Conservation (phyloP, 2,113 vertebrate species). For the Aphelocoma coerulescens region DNA sequence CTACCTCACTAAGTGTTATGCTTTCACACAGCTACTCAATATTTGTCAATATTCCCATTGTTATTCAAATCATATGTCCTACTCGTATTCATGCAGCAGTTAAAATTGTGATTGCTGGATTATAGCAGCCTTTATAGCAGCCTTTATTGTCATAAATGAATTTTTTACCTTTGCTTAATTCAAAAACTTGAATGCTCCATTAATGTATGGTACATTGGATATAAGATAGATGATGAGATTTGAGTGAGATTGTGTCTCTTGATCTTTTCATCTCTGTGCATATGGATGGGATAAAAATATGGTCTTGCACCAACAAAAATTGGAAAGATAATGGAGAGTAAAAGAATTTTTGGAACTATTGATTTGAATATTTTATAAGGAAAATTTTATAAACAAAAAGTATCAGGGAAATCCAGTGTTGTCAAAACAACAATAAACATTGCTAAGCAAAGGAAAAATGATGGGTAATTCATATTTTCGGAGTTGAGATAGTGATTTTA, state of each 20-base stretch:
- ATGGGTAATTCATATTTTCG: not conserved
- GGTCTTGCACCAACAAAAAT: not conserved
- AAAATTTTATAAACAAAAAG: not conserved
- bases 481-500: not conserved
- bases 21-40: not conserved
- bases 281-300: not conserved
- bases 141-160: not conserved
- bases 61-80: not conserved
- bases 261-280: slow-evolving; percentile 2
- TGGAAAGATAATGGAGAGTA: not conserved
- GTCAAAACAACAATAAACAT: not conserved
- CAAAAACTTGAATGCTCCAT: not conserved
- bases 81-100: not conserved
- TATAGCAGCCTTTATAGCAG: too few species aligned
- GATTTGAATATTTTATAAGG: not conserved
- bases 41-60: slow-evolving; percentile 7
- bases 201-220: not conserved
- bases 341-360: not conserved
- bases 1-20: not conserved
- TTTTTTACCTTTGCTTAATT: slow-evolving; percentile 18
- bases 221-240: slow-evolving; percentile 3
- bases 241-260: not conserved
- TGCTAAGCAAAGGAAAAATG: not conserved
- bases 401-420: not conserved
- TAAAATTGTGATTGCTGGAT: not conserved